These are phyloP conservation scores for Bombus waltoni DNA, from an alignment of 1,140 invertebrate species.

Conservation along the genomic window DNA sequence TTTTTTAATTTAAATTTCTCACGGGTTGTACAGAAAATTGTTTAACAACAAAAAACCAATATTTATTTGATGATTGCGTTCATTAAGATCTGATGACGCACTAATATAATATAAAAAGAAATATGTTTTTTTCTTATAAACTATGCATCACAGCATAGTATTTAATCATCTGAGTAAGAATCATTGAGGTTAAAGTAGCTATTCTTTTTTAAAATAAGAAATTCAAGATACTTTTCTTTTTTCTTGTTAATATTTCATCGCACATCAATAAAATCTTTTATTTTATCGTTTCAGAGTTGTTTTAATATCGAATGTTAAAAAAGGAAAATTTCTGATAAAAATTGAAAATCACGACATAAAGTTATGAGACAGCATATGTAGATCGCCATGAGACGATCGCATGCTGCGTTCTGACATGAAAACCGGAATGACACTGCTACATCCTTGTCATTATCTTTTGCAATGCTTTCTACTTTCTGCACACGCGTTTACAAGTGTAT, in stretches of 20 bases:
- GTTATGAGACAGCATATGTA: background rate
- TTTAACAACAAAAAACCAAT: background rate
- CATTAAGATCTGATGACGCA: background rate
- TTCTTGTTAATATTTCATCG: background rate
- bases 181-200: background rate
- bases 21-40: too few relatives aligned
- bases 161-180: too few relatives aligned
- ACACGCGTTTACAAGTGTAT: constrained; percentile 19
- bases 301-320: too few relatives aligned
- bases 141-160: background rate
- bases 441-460: constrained; percentile 55
- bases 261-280: too few relatives aligned
- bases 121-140: background rate
- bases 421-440: constrained; percentile 45
- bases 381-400: constrained; percentile 42
- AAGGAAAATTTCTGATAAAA: background rate
- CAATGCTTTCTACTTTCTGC: constrained; percentile 67
- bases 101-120: background rate
- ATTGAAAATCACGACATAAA: background rate
- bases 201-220: background rate
- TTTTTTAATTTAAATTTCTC: background rate
- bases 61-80: background rate
- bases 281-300: background rate
- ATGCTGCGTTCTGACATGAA: constrained; percentile 40
- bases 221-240: background rate